phyloP scores from a whole-genome alignment of 1,140 invertebrate species.

The Halictus rubicundus region DNA sequence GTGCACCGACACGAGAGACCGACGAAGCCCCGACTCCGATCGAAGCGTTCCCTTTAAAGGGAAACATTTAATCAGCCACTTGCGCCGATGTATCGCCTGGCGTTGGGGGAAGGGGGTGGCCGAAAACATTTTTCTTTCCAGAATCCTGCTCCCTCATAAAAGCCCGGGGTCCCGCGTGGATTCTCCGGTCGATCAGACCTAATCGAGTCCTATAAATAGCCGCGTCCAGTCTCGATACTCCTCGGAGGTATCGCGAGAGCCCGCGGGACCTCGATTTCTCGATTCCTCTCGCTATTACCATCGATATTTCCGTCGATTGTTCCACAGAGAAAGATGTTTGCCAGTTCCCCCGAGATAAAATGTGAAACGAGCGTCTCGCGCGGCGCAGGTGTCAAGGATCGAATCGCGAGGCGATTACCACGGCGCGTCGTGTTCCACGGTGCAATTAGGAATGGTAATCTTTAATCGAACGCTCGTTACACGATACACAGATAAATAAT shows the following conservation, averaged over 20 bases:
- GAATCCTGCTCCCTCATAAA: conserved; percentile 9
- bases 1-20: not conserved
- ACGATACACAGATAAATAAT: conserved; percentile 39
- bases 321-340: not conserved
- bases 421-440: not conserved
- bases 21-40: too few relatives aligned
- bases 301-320: too few relatives aligned
- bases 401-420: not conserved
- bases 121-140: conserved; percentile 20
- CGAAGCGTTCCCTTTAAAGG: not conserved
- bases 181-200: conserved; percentile 64
- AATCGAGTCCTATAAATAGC: conserved; percentile 72
- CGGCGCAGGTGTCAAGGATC: not conserved
- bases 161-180: conserved; percentile 47
- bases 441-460: conserved; percentile 20
- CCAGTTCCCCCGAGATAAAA: not conserved
- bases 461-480: conserved; percentile 3
- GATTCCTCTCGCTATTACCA: too few relatives aligned
- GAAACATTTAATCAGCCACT: not conserved
- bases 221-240: conserved; percentile 29
- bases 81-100: not conserved
- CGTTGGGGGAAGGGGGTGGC: not conserved
- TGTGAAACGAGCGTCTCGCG: not conserved
- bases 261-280: too few relatives aligned
- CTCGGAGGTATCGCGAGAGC: conserved; percentile 58